Evolutionary conservation across 2,888 invertebrate species (phyloP).

Genomic region (Tromatobia lineatoria): DNA sequence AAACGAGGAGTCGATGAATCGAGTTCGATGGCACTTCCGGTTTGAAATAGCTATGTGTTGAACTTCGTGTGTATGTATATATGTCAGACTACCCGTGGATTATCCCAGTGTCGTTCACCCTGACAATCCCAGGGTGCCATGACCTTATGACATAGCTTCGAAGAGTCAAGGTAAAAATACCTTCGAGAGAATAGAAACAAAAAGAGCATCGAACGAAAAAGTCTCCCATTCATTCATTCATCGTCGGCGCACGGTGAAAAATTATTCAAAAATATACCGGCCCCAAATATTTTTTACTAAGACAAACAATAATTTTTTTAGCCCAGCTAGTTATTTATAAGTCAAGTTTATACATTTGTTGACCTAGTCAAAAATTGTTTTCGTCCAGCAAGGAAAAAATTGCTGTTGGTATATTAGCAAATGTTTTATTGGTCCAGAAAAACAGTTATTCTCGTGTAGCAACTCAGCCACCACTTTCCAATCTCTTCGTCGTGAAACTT

Average conservation of each 20-base stretch:
- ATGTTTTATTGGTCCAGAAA: no score
- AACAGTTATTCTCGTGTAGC: neutral
- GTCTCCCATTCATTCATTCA: constrained; percentile 58
- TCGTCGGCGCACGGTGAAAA: constrained; percentile 5
- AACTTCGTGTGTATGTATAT: constrained; percentile 3
- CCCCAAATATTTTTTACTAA: no score
- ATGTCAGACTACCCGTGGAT: constrained; percentile 44
- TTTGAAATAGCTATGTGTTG: constrained; percentile 2
- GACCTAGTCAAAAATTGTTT: no score
- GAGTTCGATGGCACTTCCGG: constrained; percentile 38
- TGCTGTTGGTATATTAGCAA: no score
- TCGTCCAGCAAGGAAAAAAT: no score
- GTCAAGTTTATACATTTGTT: no score
- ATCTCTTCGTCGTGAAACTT: neutral
- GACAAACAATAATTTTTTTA: no score
- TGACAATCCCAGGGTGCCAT: constrained; percentile 49
- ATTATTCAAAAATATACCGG: no score
- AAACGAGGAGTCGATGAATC: constrained; percentile 4
- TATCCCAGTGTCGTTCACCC: constrained; percentile 59
- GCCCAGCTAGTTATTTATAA: no score
- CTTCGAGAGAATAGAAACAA: constrained; percentile 42
- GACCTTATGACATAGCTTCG: constrained; percentile 55
- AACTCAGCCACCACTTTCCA: neutral
- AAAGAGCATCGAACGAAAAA: constrained; percentile 45
- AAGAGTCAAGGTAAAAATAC: constrained; percentile 57